phyloP scores from a whole-genome alignment of 2,888 invertebrate genomes.

The Hermaeophaga mercurialis region DNA sequence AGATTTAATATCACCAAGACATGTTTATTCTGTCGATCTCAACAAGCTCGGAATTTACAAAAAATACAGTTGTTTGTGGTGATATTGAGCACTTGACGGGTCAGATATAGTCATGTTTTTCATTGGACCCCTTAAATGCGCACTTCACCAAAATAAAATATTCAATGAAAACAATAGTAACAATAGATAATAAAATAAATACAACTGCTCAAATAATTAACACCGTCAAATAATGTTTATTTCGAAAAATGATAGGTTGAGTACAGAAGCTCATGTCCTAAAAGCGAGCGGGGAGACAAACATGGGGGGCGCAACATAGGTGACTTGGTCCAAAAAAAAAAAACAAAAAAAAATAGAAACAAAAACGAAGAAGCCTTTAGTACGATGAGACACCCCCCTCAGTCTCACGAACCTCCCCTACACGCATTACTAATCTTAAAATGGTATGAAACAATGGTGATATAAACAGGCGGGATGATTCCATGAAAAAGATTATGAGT shows the following conservation, averaged over 20 bases:
- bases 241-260: conserved; percentile 43
- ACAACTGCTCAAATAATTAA: conserved; percentile 24
- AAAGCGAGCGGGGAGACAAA: conserved; percentile 50
- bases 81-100: conserved; percentile 19
- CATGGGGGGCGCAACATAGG: conserved; percentile 50
- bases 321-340: conserved; percentile 41
- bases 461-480: conserved; percentile 41
- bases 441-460: conserved; percentile 39
- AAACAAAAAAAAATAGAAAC: too few species aligned
- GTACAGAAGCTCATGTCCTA: conserved; percentile 55
- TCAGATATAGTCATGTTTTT: conserved; percentile 2
- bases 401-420: conserved; percentile 55
- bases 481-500: conserved; percentile 47
- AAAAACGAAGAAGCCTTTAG: too few species aligned
- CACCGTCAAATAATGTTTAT: too few species aligned
- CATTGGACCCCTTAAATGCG: conserved; percentile 1
- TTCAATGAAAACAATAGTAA: conserved; percentile 31
- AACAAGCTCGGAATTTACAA: conserved; percentile 66
- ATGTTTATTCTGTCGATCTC: conserved; percentile 57
- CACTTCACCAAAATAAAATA: conserved; percentile 1
- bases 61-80: conserved; percentile 53
- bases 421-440: conserved; percentile 48
- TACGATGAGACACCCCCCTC: conserved; percentile 55
- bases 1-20: conserved; percentile 54
- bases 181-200: conserved; percentile 33